Evolutionary conservation across 2,888 invertebrate genomes (phyloP).

Genomic region (Thysanoteuthis rhombus): DNA sequence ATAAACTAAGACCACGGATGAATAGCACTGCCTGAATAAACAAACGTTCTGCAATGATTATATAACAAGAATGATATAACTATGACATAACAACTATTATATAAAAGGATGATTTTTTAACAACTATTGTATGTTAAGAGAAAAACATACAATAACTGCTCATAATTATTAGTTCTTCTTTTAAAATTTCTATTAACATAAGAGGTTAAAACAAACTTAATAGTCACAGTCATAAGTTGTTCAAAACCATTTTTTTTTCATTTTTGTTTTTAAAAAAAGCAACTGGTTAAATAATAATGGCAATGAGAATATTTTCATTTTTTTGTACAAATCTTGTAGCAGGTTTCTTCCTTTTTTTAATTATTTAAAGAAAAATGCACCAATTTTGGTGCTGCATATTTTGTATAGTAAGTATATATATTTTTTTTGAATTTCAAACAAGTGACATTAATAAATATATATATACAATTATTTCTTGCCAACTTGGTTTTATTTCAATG

Average conservation of each 20-base stretch:
- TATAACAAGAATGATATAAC: background rate
- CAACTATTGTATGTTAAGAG: background rate
- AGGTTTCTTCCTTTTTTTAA: background rate
- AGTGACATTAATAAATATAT: slow-evolving; percentile 12
- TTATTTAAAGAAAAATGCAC: background rate
- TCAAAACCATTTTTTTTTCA: background rate
- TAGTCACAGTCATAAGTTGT: background rate
- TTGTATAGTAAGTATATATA: slow-evolving; percentile 12
- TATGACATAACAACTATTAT: slow-evolving; percentile 12
- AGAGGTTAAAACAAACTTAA: slow-evolving; percentile 12
- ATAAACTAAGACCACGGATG: background rate
- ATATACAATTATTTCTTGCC: slow-evolving; percentile 12
- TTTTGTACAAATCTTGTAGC: background rate
- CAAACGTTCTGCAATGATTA: background rate
- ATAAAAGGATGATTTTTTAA: slow-evolving; percentile 1
- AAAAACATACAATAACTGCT: background rate
- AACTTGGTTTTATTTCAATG: background rate
- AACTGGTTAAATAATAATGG: slow-evolving; percentile 12
- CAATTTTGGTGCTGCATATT: background rate
- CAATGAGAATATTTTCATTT: background rate
- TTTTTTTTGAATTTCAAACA: background rate
- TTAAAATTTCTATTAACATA: background rate
- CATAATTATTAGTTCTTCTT: background rate
- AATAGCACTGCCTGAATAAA: background rate
- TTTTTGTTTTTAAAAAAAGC: background rate